These are phyloP conservation scores for Diadumene lineata DNA, from an alignment of 92 coral and sea anemone genomes.

Conservation along the genomic window DNA sequence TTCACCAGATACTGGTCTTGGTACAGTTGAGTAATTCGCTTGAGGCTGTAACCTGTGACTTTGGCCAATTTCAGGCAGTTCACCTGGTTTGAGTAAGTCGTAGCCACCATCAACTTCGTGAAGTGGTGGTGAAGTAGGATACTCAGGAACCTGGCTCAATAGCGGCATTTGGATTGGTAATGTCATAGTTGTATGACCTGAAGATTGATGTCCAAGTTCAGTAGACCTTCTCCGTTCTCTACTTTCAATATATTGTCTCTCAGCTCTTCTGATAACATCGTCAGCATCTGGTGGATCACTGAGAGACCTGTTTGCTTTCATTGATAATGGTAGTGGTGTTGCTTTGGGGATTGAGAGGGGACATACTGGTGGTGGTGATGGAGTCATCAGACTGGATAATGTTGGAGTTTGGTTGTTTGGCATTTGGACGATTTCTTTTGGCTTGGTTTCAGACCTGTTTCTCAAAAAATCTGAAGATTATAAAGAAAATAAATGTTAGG, in stretches of 20 bases:
- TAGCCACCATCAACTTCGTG: slow-evolving; percentile 38
- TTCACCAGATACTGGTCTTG: slow-evolving; percentile 4
- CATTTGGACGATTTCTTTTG: neutral
- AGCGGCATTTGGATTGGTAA: slow-evolving; percentile 19
- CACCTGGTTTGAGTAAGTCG: neutral
- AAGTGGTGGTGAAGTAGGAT: slow-evolving; percentile 62
- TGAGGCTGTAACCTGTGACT: neutral
- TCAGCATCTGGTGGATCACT: slow-evolving; percentile 45
- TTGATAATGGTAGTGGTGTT: neutral
- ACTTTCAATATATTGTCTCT: slow-evolving; percentile 19
- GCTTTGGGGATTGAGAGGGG: slow-evolving; percentile 55
- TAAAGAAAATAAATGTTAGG: too few relatives aligned
- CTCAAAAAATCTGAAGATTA: slow-evolving; percentile 8
- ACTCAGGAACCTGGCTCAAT: slow-evolving; percentile 44
- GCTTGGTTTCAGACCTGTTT: slow-evolving; percentile 7
- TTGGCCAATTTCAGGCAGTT: neutral
- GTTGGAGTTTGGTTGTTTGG: neutral
- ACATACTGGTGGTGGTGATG: slow-evolving; percentile 43
- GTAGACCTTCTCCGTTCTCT: slow-evolving; percentile 33
- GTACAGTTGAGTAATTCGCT: slow-evolving; percentile 8
- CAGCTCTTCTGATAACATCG: slow-evolving; percentile 30
- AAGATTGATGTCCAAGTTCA: neutral
- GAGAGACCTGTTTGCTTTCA: slow-evolving; percentile 14
- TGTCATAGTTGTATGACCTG: slow-evolving; percentile 6
- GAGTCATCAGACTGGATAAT: slow-evolving; percentile 17